Evolutionary conservation across 2,797 vertebrate species (phyloP), one percentile per base, ranked within the genome.

Genomic region (Scomberomorus guttatus): DNA sequence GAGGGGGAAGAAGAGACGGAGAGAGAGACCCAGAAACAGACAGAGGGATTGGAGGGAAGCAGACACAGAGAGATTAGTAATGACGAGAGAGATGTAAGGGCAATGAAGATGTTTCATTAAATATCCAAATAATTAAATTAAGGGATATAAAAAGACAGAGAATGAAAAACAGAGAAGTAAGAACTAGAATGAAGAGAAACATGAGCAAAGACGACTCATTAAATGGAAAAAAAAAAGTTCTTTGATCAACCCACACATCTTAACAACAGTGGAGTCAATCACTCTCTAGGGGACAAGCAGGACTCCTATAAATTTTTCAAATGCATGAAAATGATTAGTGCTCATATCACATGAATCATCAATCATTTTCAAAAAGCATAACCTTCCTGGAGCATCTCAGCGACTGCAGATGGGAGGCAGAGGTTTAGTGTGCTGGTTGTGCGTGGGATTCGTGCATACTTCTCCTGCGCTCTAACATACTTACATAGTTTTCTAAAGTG

Each of bases 191-290:
- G 10, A 65, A 58, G 54, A 71, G 64, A 68, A 76, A 64, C 18
- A 75, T 71, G 46, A 58, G 39, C 32, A 42, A 7, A 44, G 17
- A 24, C 12, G 32, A 62, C 22, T 50, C 46, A 25, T 6, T 9
- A 34, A 81, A 27, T 15, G 22, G 27, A 27, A 20, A 32, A 44
- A 51, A 25, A 63, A 65, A 72, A 25, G 25, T 55, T 58, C 72
- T 84, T 75, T 85, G 77, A 90, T 87, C 89, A 77, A 7, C 55
- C 85, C 67, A 83, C 81, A 63, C 42, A 42, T 77, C 57, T 76
- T 42, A 29, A 82, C 51, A 60, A 52, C 52, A 58, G 17, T 1
- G 29, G 77, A 89, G 71, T 34, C 8, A 0, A 75, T 60, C 44
- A 17, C 65, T 51, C 80, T 66, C 18, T 0, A 3, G 64, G 62